phyloP scores from a whole-genome alignment of 2,888 invertebrate genomes.

The Imbricaverruca yamaguchii region DNA sequence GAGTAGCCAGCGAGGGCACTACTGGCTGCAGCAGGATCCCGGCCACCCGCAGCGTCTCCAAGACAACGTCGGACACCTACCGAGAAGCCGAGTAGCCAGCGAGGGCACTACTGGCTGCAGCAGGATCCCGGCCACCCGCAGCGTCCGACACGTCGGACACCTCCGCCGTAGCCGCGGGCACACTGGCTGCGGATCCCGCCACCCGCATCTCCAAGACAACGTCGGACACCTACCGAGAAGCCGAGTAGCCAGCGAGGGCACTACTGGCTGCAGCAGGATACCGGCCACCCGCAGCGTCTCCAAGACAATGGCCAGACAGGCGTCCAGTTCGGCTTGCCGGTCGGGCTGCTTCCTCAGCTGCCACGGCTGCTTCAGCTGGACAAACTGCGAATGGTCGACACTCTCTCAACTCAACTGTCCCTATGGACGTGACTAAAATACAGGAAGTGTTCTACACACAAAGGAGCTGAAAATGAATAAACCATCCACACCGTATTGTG shows the following conservation, averaged over 20 bases:
- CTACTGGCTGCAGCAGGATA: constrained; percentile 75
- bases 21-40: constrained; percentile 78
- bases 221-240: constrained; percentile 27
- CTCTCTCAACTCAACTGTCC: too few species aligned
- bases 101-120: constrained; percentile 77
- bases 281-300: constrained; percentile 73
- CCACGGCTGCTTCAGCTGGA: constrained; percentile 85
- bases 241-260: constrained; percentile 49
- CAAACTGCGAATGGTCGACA: constrained; percentile 49
- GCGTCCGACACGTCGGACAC: too few species aligned
- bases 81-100: constrained; percentile 26
- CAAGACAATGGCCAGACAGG: constrained; percentile 70
- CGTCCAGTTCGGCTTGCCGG: constrained; percentile 49
- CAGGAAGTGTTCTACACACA: too few species aligned
- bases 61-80: constrained; percentile 49
- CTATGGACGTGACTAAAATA: too few species aligned
- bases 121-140: constrained; percentile 69
- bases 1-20: constrained; percentile 50
- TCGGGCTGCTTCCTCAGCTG: constrained; percentile 58
- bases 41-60: constrained; percentile 74
- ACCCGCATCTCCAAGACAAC: too few species aligned
- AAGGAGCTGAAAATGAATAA: too few species aligned
- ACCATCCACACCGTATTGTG: too few species aligned
- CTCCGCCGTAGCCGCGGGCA: too few species aligned
- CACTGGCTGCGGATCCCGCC: too few species aligned